Conservation (phyloP, 2,888 invertebrate genomes). For the Sialis lutaria region DNA sequence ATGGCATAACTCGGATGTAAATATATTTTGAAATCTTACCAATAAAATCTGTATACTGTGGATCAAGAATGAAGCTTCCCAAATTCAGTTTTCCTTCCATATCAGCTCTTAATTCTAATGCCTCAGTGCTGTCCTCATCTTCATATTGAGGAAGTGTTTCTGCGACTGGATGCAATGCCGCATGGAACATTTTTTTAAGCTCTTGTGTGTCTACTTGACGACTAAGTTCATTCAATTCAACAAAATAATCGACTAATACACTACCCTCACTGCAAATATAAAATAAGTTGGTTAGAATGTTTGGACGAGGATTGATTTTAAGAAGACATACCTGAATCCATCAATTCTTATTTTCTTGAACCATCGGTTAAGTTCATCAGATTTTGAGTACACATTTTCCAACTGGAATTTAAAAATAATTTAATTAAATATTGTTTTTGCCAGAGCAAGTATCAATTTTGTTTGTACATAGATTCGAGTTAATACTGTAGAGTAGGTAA, state of each 20-base stretch:
- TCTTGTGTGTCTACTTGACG: conserved; percentile 51
- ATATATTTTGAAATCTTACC: conserved; percentile 33
- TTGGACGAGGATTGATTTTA: background rate
- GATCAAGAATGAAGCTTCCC: conserved; percentile 70
- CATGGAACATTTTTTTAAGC: conserved; percentile 50
- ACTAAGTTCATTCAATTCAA: conserved; percentile 61
- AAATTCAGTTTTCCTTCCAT: conserved; percentile 47
- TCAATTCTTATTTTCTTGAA: conserved; percentile 75
- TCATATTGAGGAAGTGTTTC: conserved; percentile 10
- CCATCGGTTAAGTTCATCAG: conserved; percentile 58
- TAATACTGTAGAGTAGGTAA: background rate
- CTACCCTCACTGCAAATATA: conserved; percentile 51
- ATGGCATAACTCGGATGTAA: background rate
- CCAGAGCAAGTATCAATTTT: background rate
- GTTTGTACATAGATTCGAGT: background rate
- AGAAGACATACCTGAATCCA: conserved; percentile 43
- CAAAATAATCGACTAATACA: conserved; percentile 74
- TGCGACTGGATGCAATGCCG: conserved; percentile 30
- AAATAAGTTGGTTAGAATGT: conserved; percentile 1
- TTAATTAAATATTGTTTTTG: conserved; percentile 3
- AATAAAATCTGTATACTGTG: conserved; percentile 73
- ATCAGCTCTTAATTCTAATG: conserved; percentile 18
- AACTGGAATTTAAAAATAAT: conserved; percentile 38
- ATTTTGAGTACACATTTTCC: conserved; percentile 64
- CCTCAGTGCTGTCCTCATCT: conserved; percentile 28